A percentile compares a stretch with the other conserved stretches of the same genome.
Conservation (phyloP, 2,888 invertebrate species). For the Leptura quadrifasciata region DNA sequence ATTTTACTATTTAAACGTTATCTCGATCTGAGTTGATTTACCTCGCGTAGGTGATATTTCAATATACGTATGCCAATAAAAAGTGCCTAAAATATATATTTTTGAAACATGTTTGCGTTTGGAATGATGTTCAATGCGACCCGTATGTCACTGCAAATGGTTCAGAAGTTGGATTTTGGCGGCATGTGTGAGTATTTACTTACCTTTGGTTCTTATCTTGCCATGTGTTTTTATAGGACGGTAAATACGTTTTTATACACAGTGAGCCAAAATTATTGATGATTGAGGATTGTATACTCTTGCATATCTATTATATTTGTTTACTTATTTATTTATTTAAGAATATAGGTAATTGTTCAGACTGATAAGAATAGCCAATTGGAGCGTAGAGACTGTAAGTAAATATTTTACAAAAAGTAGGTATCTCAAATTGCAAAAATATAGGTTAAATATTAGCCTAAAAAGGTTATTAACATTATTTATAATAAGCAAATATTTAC, state of each 20-base stretch:
- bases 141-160: conserved; percentile 65
- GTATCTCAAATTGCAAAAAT: too few relatives aligned
- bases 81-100: conserved; percentile 43
- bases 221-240: background rate
- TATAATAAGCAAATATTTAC: too few relatives aligned
- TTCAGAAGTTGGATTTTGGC: conserved; percentile 67
- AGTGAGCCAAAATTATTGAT: too few relatives aligned
- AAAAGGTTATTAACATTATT: too few relatives aligned
- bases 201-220: background rate
- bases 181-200: conserved; percentile 63
- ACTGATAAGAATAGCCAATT: too few relatives aligned
- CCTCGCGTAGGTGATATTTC: conserved; percentile 35
- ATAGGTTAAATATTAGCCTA: too few relatives aligned
- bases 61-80: conserved; percentile 50
- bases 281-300: too few relatives aligned
- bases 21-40: background rate
- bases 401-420: too few relatives aligned
- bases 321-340: too few relatives aligned
- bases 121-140: conserved; percentile 68
- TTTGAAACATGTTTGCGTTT: conserved; percentile 66
- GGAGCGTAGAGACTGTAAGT: too few relatives aligned
- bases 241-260: background rate
- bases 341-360: too few relatives aligned
- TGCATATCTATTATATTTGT: too few relatives aligned
- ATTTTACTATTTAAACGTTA: conserved; percentile 13